Conservation (phyloP, 2,888 invertebrate genomes). For the Drosophila meridionalis region DNA sequence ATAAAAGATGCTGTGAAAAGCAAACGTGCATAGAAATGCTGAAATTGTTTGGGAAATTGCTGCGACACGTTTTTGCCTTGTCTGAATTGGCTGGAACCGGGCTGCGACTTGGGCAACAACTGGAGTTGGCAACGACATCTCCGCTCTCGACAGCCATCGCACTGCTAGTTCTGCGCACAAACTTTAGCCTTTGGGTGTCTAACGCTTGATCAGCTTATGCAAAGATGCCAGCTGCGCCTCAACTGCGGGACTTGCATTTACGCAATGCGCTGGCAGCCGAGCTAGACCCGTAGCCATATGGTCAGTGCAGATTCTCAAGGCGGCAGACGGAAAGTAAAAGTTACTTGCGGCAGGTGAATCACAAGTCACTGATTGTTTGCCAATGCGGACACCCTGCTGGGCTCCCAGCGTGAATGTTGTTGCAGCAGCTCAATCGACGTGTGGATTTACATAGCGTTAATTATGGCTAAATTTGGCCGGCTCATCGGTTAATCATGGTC, state of each 20-base stretch:
- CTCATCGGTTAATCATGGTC: slow-evolving; percentile 35
- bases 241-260: slow-evolving; percentile 45
- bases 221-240: slow-evolving; percentile 50
- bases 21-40: slow-evolving; percentile 66
- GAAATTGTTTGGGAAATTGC: slow-evolving; percentile 76
- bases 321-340: slow-evolving; percentile 66
- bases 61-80: slow-evolving; percentile 73
- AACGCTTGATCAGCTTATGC: slow-evolving; percentile 66
- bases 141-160: slow-evolving; percentile 31
- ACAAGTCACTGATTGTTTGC: slow-evolving; percentile 27
- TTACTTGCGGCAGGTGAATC: slow-evolving; percentile 38
- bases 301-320: slow-evolving; percentile 60
- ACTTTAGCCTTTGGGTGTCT: slow-evolving; percentile 77
- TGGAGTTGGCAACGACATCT: slow-evolving; percentile 40
- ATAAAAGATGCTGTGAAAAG: slow-evolving; percentile 57
- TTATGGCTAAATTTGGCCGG: slow-evolving; percentile 33
- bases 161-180: slow-evolving; percentile 60
- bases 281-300: slow-evolving; percentile 22
- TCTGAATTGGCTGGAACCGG: slow-evolving; percentile 29
- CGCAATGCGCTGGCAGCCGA: slow-evolving; percentile 50
- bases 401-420: slow-evolving; percentile 36
- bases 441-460: slow-evolving; percentile 38
- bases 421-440: slow-evolving; percentile 23
- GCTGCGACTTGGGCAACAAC: slow-evolving; percentile 35
- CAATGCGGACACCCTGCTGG: slow-evolving; percentile 32